Base-by-base conservation (phyloP, 2,113 vertebrate species). In the Mustela nigripes region DNA sequence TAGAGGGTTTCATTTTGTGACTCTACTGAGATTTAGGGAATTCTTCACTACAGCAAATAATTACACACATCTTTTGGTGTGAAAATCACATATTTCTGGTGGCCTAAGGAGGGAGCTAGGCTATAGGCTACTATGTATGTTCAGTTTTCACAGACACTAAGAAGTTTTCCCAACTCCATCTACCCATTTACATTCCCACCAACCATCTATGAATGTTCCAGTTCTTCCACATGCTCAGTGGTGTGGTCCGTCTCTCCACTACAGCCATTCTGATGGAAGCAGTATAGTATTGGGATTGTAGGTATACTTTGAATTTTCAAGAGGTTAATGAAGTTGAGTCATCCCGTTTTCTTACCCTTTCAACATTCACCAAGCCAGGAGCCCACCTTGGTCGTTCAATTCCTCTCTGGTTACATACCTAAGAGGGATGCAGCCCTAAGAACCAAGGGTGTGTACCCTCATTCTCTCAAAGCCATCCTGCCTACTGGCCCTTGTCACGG, bases 121-220 rank as follows among this genome's bases (percentile, higher is more conserved):
- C 28, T 71, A 33, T 36, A 14, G 19, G 14, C 50, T 82, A 92
- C 79, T 45, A 62, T 0, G 19, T 31, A 48, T 14, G 12, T 48
- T 87, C 24, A 65, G 16, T 39, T 33, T 92, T 91, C 56, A 62
- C 33, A 91, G 89, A 73, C 26, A 39, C 18, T 79, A 28, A 76
- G 84, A 85, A 82, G 76, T 4, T 94, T 95, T 78, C n/a, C 71
- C 81, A 65, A 19, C 26, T 82, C n/a, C 79, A 88, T 74, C 81
- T 50, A 76, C 19, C 39, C 90, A 21, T n/a, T 48, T 71, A 50
- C 1, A 85, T 8, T 63, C 65, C 15, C 22, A 21, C 31, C 65
- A 16, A 18, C n/a, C 65, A 12, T 24, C 24, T 48, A 9, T 26
- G 21, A 65, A 16, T 28, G 16, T 73, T 48, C 39, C 7, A 26